Evolutionary conservation across 2,888 invertebrate genomes (phyloP).

Genomic region (Leptodirus hochenwartii): DNA sequence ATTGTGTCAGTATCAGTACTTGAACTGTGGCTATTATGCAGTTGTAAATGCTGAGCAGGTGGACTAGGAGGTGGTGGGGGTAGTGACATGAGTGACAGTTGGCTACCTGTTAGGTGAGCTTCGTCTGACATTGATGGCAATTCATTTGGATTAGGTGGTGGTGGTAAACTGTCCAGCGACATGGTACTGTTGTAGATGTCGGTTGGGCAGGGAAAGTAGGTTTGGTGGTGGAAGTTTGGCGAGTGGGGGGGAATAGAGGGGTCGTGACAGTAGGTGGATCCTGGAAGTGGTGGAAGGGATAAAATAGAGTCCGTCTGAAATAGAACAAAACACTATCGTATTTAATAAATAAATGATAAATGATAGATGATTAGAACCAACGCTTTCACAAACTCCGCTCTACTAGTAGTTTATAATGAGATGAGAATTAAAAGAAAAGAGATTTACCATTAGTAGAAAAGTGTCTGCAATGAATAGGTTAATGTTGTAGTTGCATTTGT

Average conservation of each 20-base stretch:
- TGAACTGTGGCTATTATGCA: no score
- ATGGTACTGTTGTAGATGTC: constrained; percentile 60
- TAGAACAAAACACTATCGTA: constrained; percentile 8
- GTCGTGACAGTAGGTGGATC: no score
- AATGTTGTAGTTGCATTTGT: no score
- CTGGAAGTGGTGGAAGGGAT: constrained; percentile 30
- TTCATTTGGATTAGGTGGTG: constrained; percentile 49
- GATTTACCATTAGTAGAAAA: no score
- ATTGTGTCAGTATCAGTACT: constrained; percentile 24
- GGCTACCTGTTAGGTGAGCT: constrained; percentile 49
- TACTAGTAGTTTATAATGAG: no score
- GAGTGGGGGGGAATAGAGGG: constrained; percentile 14
- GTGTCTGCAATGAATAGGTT: no score
- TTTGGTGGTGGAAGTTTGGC: no score
- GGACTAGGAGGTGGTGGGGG: constrained; percentile 51
- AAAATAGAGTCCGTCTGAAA: constrained; percentile 35
- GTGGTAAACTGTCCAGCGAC: constrained; percentile 64
- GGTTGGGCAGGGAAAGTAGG: no score
- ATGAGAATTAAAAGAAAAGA: no score
- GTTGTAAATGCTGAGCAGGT: no score
- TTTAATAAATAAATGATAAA: constrained; percentile 3
- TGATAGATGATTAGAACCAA: neutral
- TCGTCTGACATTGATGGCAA: constrained; percentile 30
- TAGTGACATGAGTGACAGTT: constrained; percentile 46
- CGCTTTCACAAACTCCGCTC: constrained; percentile 1